These are phyloP conservation scores for Montipora capitata DNA, from an alignment of 92 coral and sea anemone species.

Conservation along the genomic window DNA sequence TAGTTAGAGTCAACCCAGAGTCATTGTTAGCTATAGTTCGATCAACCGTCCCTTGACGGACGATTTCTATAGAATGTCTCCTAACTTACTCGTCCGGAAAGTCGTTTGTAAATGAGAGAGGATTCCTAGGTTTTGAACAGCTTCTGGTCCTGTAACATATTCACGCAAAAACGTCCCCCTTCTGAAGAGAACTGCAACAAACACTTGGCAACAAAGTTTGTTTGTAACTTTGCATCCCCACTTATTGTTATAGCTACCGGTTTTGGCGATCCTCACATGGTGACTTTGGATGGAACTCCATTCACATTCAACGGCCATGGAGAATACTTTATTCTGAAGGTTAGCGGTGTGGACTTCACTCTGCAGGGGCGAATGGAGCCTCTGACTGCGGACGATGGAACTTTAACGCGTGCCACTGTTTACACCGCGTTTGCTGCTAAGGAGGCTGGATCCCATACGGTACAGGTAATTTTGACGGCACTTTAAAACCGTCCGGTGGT, in stretches of 20 bases:
- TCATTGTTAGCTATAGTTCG: too few relatives aligned
- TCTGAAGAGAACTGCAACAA: too few relatives aligned
- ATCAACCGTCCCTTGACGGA: too few relatives aligned
- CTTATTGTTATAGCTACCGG: slow-evolving; percentile 69
- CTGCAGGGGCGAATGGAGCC: slow-evolving; percentile 96
- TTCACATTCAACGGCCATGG: slow-evolving; percentile 96
- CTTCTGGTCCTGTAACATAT: too few relatives aligned
- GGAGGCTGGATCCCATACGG: slow-evolving; percentile 78
- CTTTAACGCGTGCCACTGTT: slow-evolving; percentile 76
- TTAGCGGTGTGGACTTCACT: slow-evolving; percentile 65
- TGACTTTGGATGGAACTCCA: slow-evolving; percentile 90
- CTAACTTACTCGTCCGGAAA: too few relatives aligned
- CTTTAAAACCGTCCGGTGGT: neutral
- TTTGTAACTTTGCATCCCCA: too few relatives aligned
- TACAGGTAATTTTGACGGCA: slow-evolving; percentile 61
- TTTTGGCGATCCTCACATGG: slow-evolving; percentile 96
- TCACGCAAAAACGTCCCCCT: too few relatives aligned
- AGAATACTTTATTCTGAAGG: slow-evolving; percentile 81
- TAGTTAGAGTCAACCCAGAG: too few relatives aligned
- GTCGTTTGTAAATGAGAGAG: too few relatives aligned
- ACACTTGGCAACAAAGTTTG: too few relatives aligned
- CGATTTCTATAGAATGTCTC: too few relatives aligned
- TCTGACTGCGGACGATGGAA: slow-evolving; percentile 42
- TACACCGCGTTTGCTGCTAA: slow-evolving; percentile 83
- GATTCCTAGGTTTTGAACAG: too few relatives aligned